These are phyloP conservation scores for Bolinopsis microptera DNA, from an alignment of 37 sponge, comb jelly and placozoan genomes.

Conservation along the genomic window DNA sequence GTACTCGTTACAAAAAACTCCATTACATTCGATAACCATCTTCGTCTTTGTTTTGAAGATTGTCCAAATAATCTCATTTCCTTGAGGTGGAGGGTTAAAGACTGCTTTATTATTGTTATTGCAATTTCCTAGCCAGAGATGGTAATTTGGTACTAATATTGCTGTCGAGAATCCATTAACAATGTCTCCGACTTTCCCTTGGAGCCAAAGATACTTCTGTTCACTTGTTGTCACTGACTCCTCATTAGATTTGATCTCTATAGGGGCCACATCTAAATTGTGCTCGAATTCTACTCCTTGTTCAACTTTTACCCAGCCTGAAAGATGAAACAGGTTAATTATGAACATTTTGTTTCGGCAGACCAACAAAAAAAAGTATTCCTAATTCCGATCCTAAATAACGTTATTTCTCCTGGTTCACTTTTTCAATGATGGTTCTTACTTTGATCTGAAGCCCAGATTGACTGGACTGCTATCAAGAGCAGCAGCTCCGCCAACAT, in stretches of 20 bases:
- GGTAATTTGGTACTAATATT: background rate
- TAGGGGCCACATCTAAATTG: background rate
- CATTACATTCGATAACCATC: slow-evolving; percentile 17
- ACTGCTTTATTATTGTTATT: background rate
- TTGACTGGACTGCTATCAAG: no score
- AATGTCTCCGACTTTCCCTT: background rate
- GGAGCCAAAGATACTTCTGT: background rate
- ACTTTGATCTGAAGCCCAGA: no score
- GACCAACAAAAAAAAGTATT: no score
- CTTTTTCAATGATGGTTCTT: no score
- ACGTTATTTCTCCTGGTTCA: no score
- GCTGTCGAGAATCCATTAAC: background rate
- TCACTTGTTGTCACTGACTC: background rate
- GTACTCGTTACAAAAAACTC: background rate
- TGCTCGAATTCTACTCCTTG: background rate
- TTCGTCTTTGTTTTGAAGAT: background rate
- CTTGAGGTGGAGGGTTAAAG: background rate
- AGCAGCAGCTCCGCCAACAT: no score
- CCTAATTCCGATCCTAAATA: no score
- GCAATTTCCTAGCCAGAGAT: background rate
- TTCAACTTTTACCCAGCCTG: background rate
- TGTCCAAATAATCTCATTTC: background rate
- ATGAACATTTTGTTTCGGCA: no score
- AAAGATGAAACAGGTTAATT: no score
- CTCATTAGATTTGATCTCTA: background rate